A percentile compares a stretch with the other conserved stretches of the same genome.
Evolutionary conservation across 2,797 vertebrate species (phyloP).

Genomic region (Eurystomus glaucurus): DNA sequence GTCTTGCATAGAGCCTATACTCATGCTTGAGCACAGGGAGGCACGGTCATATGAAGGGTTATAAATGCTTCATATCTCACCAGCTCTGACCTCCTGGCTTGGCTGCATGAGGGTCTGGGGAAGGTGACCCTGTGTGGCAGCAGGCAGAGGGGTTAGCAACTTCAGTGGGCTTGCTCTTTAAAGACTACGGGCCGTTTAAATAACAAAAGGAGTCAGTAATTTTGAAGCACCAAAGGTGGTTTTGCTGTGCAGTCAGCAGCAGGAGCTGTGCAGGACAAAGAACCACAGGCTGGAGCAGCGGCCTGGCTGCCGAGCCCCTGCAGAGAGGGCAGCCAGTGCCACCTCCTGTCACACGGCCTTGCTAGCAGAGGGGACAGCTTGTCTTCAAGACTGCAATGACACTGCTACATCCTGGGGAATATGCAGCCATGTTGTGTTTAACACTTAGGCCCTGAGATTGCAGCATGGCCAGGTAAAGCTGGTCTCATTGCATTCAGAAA

Average conservation of each 20-base stretch:
- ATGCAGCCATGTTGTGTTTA: fast-evolving
- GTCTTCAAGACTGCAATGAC: fast-evolving
- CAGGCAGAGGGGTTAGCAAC: background rate
- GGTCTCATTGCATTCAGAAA: background rate
- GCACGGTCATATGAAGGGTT: fast-evolving
- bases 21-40: fast-evolving
- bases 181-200: background rate
- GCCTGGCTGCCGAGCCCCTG: background rate
- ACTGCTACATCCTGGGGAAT: background rate
- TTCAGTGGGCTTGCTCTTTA: background rate
- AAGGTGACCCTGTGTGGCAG: fast-evolving
- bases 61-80: fast-evolving
- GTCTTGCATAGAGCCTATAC: background rate
- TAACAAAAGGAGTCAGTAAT: fast-evolving
- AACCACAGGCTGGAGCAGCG: background rate
- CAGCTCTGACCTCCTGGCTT: fast-evolving
- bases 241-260: background rate
- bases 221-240: fast-evolving
- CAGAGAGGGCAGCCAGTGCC: background rate
- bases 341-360: background rate
- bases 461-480: no score
- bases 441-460: no score
- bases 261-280: fast-evolving
- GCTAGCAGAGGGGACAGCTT: fast-evolving
- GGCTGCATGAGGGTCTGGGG: background rate